phyloP scores from a whole-genome alignment of 2,113 vertebrate species.

The Raphicerus campestris region DNA sequence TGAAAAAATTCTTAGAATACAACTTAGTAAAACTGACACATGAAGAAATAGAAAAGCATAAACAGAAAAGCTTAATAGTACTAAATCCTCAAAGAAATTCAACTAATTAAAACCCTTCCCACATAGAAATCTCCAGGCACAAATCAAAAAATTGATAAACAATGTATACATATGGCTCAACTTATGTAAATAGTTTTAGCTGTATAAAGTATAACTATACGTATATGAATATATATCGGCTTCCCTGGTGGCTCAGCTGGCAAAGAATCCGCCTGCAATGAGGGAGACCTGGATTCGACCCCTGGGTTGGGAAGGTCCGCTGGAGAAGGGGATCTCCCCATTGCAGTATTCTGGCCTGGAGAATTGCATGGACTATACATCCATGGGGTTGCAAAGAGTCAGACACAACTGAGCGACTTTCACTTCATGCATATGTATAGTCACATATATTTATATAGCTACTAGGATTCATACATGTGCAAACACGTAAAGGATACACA shows the following conservation, averaged over 20 bases:
- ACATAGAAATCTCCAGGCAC: not conserved
- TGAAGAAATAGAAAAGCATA: constrained; percentile 11
- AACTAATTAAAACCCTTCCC: not conserved
- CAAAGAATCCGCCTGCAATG: not conserved
- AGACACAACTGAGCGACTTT: not conserved
- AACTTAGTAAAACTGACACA: constrained; percentile 34
- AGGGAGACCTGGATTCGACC: not conserved
- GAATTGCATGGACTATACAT: not conserved
- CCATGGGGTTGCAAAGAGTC: not conserved
- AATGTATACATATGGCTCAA: not conserved
- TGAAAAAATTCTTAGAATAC: not conserved
- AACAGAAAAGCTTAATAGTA: not conserved
- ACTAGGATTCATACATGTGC: not conserved
- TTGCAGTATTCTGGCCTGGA: not conserved
- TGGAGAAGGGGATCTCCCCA: not conserved
- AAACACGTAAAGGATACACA: not conserved
- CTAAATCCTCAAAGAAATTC: not conserved
- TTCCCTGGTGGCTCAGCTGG: not conserved
- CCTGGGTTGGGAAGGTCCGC: not conserved
- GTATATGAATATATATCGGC: not conserved
- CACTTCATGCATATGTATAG: not conserved
- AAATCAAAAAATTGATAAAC: not conserved
- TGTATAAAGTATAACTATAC: not conserved
- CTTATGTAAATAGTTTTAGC: not conserved
- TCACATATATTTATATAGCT: not conserved